Conservation (phyloP, 2,888 invertebrate genomes). For the Zygaena filipendulae region DNA sequence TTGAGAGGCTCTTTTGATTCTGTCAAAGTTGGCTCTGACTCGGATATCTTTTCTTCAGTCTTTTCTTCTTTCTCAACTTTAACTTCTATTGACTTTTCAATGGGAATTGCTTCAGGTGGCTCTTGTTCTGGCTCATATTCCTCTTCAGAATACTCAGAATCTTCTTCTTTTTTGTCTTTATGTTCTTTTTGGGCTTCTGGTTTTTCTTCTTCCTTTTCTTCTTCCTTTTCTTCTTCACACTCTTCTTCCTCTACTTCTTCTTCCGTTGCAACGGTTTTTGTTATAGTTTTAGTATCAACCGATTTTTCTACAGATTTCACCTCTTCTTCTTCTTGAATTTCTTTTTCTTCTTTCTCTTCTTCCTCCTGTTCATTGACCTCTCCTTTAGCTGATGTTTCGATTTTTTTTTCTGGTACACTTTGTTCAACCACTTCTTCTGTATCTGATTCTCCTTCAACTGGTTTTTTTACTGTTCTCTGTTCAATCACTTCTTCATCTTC, state of each 20-base stretch:
- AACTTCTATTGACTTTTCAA: slow-evolving; percentile 11
- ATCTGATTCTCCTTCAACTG: slow-evolving; percentile 19
- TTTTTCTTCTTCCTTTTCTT: slow-evolving; percentile 16
- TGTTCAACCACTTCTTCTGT: slow-evolving; percentile 24
- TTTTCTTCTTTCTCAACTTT: slow-evolving; percentile 12
- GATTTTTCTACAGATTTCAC: slow-evolving; percentile 15
- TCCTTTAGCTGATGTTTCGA: slow-evolving; percentile 11
- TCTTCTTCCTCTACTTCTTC: slow-evolving; percentile 7
- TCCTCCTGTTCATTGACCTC: not conserved
- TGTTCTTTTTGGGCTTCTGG: slow-evolving; percentile 14
- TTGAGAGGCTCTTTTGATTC: slow-evolving; percentile 34
- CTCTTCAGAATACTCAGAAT: slow-evolving; percentile 17
- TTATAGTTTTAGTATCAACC: slow-evolving; percentile 4
- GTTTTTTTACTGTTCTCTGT: slow-evolving; percentile 18
- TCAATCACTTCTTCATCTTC: slow-evolving; percentile 17
- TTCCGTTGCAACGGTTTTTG: slow-evolving; percentile 2
- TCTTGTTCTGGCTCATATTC: slow-evolving; percentile 11
- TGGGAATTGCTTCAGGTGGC: slow-evolving; percentile 10
- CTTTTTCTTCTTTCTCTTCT: slow-evolving; percentile 6
- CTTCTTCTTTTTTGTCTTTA: slow-evolving; percentile 16
- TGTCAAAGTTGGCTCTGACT: slow-evolving; percentile 15
- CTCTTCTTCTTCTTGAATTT: slow-evolving; percentile 17
- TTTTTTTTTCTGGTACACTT: slow-evolving; percentile 22
- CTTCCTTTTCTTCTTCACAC: slow-evolving; percentile 20
- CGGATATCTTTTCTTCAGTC: slow-evolving; percentile 13